Evolutionary conservation across 2,888 invertebrate genomes (phyloP).

Genomic region (Noctua janthina): DNA sequence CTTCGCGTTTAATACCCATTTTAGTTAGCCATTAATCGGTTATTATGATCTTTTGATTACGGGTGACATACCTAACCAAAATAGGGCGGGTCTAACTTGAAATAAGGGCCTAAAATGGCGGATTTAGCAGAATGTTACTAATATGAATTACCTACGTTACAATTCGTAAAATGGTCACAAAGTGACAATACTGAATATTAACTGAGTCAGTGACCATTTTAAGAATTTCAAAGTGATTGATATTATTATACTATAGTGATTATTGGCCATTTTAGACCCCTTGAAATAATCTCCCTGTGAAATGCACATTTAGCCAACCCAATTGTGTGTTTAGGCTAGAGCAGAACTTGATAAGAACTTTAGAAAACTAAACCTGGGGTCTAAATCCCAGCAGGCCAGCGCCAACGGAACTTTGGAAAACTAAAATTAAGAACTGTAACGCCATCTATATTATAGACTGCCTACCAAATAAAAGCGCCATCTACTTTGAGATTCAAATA

Average conservation of each 20-base stretch:
- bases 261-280: too few species aligned
- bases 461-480: background rate
- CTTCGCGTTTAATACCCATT: slow-evolving; percentile 3
- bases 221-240: background rate
- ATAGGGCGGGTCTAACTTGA: too few species aligned
- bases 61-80: background rate
- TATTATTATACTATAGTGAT: too few species aligned
- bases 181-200: background rate
- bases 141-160: background rate
- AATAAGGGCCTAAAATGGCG: background rate
- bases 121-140: background rate
- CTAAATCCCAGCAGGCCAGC: background rate
- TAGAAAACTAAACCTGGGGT: too few species aligned
- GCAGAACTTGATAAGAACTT: background rate
- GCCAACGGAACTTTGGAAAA: background rate
- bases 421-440: background rate
- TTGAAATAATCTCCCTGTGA: too few species aligned
- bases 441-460: slow-evolving; percentile 22
- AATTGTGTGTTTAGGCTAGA: background rate
- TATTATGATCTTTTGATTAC: background rate
- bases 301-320: too few species aligned
- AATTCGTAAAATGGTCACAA: background rate
- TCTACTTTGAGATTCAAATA: background rate
- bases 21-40: background rate
- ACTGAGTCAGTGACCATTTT: too few species aligned